Conservation (phyloP, 2,797 vertebrate genomes). For the Mastacembelus armatus region DNA sequence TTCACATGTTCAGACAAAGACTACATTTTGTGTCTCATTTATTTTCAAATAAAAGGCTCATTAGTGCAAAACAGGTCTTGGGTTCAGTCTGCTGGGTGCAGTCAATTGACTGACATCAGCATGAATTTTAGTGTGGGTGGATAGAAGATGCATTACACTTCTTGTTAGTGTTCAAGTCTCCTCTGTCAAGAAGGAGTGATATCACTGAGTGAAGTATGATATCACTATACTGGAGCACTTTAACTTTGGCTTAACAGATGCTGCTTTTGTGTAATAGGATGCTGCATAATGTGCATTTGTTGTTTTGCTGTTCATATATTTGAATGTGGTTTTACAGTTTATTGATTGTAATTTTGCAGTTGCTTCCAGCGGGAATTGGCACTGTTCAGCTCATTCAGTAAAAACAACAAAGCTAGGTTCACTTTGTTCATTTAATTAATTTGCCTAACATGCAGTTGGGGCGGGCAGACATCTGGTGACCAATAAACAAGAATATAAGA, state of each 20-base stretch:
- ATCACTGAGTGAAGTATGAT: too few species aligned
- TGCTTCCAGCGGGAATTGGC: conserved; percentile 51
- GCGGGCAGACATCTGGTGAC: conserved; percentile 61
- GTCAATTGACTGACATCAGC: conserved; percentile 43
- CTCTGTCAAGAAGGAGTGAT: conserved; percentile 51
- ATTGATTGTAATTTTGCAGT: conserved; percentile 62
- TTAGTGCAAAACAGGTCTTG: conserved; percentile 39
- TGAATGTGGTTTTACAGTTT: conserved; percentile 56
- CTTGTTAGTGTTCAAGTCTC: conserved; percentile 40
- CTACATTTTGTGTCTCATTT: too few species aligned
- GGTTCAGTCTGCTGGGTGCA: conserved; percentile 42
- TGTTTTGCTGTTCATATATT: conserved; percentile 44
- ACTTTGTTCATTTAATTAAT: conserved; percentile 66
- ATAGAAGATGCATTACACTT: conserved; percentile 41
- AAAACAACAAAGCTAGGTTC: conserved; percentile 53
- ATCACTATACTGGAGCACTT: conserved; percentile 25
- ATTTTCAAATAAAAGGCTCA: too few species aligned
- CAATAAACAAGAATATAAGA: conserved; percentile 63
- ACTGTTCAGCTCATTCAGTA: conserved; percentile 30
- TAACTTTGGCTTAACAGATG: conserved; percentile 48
- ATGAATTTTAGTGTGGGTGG: conserved; percentile 44
- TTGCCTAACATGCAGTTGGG: conserved; percentile 45
- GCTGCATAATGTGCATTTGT: conserved; percentile 55
- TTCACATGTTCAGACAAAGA: conserved; percentile 3
- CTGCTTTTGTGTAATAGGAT: conserved; percentile 58